Percentiles rank a stretch among this genome's conserved stretches.
These are phyloP conservation scores for Mesorhabditis belari DNA, from an alignment of 2,888 invertebrate genomes.

Conservation along the genomic window DNA sequence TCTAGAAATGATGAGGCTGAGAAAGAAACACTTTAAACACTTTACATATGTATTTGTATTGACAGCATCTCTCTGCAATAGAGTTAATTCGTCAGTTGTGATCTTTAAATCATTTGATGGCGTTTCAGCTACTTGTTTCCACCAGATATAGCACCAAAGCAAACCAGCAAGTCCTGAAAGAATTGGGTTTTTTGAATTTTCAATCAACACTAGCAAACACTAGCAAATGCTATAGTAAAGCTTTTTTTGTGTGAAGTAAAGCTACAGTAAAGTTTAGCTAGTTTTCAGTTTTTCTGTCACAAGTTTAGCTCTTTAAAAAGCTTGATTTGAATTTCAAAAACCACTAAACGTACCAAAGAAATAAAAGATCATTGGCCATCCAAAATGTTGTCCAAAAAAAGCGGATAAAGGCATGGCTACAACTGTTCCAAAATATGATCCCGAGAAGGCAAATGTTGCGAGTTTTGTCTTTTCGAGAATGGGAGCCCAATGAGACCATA, in stretches of 20 bases:
- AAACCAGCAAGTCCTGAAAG: conserved; percentile 30
- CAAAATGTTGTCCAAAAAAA: conserved; percentile 51
- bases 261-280: too few species aligned
- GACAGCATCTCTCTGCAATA: conserved; percentile 52
- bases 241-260: too few species aligned
- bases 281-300: too few species aligned
- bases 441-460: conserved; percentile 48
- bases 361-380: conserved; percentile 64
- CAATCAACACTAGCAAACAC: not conserved
- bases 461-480: conserved; percentile 41
- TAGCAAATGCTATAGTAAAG: not conserved
- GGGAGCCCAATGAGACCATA: conserved; percentile 48
- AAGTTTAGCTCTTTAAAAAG: too few species aligned
- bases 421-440: conserved; percentile 52
- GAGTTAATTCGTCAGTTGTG: conserved; percentile 54
- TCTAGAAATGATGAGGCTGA: conserved; percentile 12
- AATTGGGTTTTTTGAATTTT: not conserved
- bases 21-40: not conserved
- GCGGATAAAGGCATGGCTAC: conserved; percentile 42
- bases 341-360: conserved; percentile 57
- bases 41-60: conserved; percentile 35
- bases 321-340: too few species aligned
- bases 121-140: conserved; percentile 53
- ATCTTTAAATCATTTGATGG: conserved; percentile 56
- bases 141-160: conserved; percentile 52